Evolutionary conservation across 2,113 vertebrate species (phyloP).

Genomic region (Lepidothrix coronata): DNA sequence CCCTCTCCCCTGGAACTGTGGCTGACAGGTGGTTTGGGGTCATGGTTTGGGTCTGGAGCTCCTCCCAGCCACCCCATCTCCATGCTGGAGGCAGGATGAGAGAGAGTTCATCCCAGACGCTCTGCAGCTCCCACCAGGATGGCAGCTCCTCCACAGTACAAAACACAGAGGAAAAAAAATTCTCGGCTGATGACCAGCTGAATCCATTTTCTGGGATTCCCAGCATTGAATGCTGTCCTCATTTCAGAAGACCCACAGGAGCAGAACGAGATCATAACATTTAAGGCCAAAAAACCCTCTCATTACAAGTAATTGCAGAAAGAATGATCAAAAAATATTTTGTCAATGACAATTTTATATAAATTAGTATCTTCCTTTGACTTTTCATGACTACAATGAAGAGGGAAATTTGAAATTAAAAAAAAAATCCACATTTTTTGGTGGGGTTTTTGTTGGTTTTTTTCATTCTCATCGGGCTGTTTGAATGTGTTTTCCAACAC

Average conservation of each 20-base stretch:
- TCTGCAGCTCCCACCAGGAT: not conserved
- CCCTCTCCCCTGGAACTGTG: not conserved
- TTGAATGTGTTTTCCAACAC: not conserved
- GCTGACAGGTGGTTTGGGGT: rapidly evolving
- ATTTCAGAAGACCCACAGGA: not conserved
- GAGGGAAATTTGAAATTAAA: not conserved
- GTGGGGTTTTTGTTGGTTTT: not conserved
- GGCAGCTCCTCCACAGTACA: not conserved
- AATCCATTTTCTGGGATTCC: not conserved
- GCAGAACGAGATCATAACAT: not conserved
- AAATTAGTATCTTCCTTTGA: not conserved
- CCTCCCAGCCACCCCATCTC: not conserved
- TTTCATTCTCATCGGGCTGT: not conserved
- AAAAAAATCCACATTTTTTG: not conserved
- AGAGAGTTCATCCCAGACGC: not conserved
- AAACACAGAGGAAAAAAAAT: not conserved
- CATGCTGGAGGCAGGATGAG: not conserved
- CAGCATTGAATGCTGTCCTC: not conserved
- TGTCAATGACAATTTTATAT: not conserved
- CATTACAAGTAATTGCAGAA: not conserved
- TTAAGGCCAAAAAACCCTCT: not conserved
- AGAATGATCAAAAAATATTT: not conserved
- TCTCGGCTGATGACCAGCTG: not conserved
- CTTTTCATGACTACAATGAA: not conserved
- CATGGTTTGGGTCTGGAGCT: not conserved